Evolutionary conservation across 1,140 invertebrate genomes (phyloP), one percentile per base, ranked within the genome.

Genomic region (Linepithema humile): DNA sequence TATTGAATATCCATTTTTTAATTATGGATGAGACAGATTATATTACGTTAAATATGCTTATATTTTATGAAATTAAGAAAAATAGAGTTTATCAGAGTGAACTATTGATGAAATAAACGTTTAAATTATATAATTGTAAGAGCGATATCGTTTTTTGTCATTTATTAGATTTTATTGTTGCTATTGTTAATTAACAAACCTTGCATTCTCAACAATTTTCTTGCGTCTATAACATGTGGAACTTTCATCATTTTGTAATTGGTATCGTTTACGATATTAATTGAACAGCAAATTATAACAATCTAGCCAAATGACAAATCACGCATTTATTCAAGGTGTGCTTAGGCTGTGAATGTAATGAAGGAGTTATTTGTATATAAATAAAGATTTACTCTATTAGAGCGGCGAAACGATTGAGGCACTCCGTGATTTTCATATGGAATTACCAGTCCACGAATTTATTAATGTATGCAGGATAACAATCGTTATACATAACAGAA

Each of bases 271-370:
- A 4, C 20, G 69, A 67, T 65, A 59, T 85, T 70, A 78, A 67
- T 84, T 78, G 57, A n/a, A 15, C 35, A 70, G 32, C 23, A 55
- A 80, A 80, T 78, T 55, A 70, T 53, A 32, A 72, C 77, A 85
- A 70, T 72, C 50, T 69, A 82, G 78, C 59, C 43, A 77, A n/a
- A 75, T 88, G 78, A 88, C 62, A 88, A 84, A 89, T 90, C 91
- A 92, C 89, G 91, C 91, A 94, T 94, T 93, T 94, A 93, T 90
- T 92, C 92, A 94, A 94, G 91, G 90, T 91, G 91, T 93, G 87
- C 93, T 94, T 94, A 94, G 92, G 93, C 93, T 94, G 92, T 94
- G 93, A 94, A 91, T 92, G 91, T 91, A 92, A 92, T 93, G 91
- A 92, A 94, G 86, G 82, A 92, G 92, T 92, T 93, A 93, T 93